phyloP scores from a whole-genome alignment of 2,797 vertebrate genomes.

The Scyliorhinus canicula region DNA sequence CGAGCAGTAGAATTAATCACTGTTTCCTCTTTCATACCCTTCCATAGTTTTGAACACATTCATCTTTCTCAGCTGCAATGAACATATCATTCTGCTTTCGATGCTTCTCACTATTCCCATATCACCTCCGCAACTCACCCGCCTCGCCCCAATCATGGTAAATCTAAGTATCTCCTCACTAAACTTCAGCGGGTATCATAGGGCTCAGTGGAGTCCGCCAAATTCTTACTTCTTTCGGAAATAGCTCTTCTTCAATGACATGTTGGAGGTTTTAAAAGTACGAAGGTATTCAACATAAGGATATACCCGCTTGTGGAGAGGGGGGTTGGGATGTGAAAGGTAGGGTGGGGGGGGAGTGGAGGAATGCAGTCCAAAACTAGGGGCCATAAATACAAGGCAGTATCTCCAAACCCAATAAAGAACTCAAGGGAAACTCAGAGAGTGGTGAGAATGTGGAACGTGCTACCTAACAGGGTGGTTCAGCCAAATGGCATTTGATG shows the following conservation, averaged over 20 bases:
- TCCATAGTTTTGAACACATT: background rate
- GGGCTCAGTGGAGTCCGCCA: background rate
- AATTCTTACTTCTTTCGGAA: background rate
- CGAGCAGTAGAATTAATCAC: slow-evolving; percentile 2
- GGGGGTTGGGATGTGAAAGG: too few relatives aligned
- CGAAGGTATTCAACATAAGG: too few relatives aligned
- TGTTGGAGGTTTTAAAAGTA: background rate
- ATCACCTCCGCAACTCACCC: background rate
- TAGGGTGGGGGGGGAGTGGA: too few relatives aligned
- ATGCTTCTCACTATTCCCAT: background rate
- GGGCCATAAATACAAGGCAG: background rate
- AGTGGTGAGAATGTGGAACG: background rate
- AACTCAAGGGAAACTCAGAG: background rate
- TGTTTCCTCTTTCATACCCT: background rate
- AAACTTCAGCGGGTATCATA: background rate
- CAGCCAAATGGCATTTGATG: too few relatives aligned
- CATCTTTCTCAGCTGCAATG: background rate
- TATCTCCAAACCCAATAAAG: background rate
- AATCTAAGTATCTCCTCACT: background rate
- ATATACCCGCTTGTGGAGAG: background rate
- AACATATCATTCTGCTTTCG: background rate
- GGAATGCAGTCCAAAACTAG: background rate
- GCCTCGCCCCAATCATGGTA: background rate
- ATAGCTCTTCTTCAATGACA: background rate
- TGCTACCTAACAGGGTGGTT: background rate